Base-by-base conservation (phyloP, 2,888 invertebrate genomes). In the Alloplasta piceator region DNA sequence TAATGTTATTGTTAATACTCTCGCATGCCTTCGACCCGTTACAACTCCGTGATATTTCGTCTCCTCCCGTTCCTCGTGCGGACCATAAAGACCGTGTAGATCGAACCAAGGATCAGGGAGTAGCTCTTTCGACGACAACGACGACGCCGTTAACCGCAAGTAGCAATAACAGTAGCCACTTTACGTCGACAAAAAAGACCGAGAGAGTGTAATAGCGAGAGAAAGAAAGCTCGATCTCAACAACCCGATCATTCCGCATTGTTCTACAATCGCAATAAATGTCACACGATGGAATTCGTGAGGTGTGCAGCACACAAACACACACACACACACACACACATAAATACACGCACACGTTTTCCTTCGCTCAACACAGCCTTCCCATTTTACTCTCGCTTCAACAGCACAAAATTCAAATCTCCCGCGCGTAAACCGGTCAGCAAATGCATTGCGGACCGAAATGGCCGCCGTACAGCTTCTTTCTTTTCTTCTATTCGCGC, bases 261-360 rank as follows among this genome's bases (percentile, higher is more conserved):
- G 87, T 87, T 88, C 86, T 85, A 85, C 86, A 84, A 61, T 74
- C 78, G 80, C 79, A 84, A 83, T 89, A 86, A 89, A 87, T 84
- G 87, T 86, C 87, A 85, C 80, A 73, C 78, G 71, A 70, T 79
- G 74, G 84, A 84, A 70, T 80, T 76, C 76, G 64, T 66, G 80
- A 60, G 67, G 61, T 46, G 80, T 16, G 55, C 71, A 56, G 70
- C 61, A 3, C 26, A 3, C 1, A 26, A 26, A 26, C 26, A 26
- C 26, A 26, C 26, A 26, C 26, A 26, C 1, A 26, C 3, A 2
- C 26, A 26, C 26, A 2, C 26, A 26, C 26, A 3, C n/a, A n/a
- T n/a, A n/a, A n/a, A n/a, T n/a, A n/a, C n/a, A n/a, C n/a, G n/a
- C n/a, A 71, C 66, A 71, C 64, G 66, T 71, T 76, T 80, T 71